These are phyloP conservation scores for Altica lythri DNA, from an alignment of 2,888 invertebrate genomes.

Conservation along the genomic window DNA sequence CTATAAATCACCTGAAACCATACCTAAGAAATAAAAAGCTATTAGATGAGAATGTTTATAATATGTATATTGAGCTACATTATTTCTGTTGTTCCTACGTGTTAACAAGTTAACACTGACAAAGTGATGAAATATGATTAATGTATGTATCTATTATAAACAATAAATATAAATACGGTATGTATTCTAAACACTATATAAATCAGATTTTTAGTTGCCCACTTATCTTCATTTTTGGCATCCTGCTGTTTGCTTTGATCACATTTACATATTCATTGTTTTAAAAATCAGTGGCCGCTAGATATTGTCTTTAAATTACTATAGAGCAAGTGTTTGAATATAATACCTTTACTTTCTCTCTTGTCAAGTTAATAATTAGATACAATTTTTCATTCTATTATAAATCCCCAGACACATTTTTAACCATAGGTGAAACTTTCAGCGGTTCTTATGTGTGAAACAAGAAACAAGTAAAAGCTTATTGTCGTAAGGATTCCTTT, in stretches of 20 bases:
- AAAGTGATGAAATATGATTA: slow-evolving; percentile 16
- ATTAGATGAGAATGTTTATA: slow-evolving; percentile 11
- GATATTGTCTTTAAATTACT: not conserved
- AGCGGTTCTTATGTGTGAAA: too few relatives aligned
- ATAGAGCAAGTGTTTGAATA: too few relatives aligned
- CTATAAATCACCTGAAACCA: slow-evolving; percentile 4
- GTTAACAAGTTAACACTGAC: slow-evolving; percentile 23
- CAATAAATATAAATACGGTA: slow-evolving; percentile 19
- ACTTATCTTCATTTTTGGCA: slow-evolving; percentile 35
- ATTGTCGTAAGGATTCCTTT: slow-evolving; percentile 31
- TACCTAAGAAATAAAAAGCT: slow-evolving; percentile 5
- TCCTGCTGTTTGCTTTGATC: slow-evolving; percentile 40
- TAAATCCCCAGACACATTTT: too few relatives aligned
- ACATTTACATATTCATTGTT: slow-evolving; percentile 43
- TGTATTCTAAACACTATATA: slow-evolving; percentile 28
- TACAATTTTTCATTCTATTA: too few relatives aligned
- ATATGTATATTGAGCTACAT: slow-evolving; percentile 10
- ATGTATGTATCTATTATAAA: slow-evolving; percentile 19
- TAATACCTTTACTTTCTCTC: too few relatives aligned
- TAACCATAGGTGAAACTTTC: too few relatives aligned
- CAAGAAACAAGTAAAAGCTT: too few relatives aligned
- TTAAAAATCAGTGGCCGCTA: not conserved
- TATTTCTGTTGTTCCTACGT: slow-evolving; percentile 14
- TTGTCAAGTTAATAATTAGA: too few relatives aligned
- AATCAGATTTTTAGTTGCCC: slow-evolving; percentile 41